phyloP scores from a whole-genome alignment of 2,113 vertebrate species.

The Mus pahari region DNA sequence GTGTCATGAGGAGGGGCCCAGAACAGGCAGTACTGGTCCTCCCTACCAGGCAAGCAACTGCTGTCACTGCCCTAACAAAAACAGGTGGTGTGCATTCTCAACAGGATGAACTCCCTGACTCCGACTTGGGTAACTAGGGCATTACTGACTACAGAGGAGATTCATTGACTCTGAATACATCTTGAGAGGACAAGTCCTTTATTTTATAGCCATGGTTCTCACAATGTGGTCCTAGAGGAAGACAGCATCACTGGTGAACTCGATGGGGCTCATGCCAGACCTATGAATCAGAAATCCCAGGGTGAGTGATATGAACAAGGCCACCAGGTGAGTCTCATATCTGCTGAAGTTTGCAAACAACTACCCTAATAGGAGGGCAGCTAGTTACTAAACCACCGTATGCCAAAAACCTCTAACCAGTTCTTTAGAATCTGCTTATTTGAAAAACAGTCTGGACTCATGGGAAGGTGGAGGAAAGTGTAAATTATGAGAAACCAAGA shows the following conservation, averaged over 20 bases:
- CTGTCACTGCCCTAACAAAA: background rate
- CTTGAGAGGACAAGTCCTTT: background rate
- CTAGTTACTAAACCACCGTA: background rate
- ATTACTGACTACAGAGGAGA: background rate
- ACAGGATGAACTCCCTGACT: constrained; percentile 11
- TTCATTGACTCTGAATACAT: background rate
- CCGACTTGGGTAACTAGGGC: background rate
- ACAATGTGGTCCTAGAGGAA: background rate
- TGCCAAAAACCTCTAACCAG: background rate
- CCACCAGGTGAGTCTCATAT: background rate
- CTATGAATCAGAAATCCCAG: constrained; percentile 2
- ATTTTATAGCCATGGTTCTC: background rate
- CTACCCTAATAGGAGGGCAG: background rate
- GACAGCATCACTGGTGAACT: background rate
- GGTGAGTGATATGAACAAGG: background rate
- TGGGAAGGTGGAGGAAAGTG: constrained; percentile 21
- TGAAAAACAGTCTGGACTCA: background rate
- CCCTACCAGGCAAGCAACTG: background rate
- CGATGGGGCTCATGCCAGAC: background rate
- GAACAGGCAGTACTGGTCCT: constrained; percentile 27
- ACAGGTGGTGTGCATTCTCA: background rate
- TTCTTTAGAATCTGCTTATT: constrained; percentile 9
- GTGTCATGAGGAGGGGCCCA: background rate
- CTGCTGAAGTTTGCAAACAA: background rate
- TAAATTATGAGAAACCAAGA: background rate